A percentile compares a stretch with the other conserved stretches of the same genome.
These are phyloP conservation scores for Unio delphinus DNA, from an alignment of 2,888 invertebrate species.

Conservation along the genomic window DNA sequence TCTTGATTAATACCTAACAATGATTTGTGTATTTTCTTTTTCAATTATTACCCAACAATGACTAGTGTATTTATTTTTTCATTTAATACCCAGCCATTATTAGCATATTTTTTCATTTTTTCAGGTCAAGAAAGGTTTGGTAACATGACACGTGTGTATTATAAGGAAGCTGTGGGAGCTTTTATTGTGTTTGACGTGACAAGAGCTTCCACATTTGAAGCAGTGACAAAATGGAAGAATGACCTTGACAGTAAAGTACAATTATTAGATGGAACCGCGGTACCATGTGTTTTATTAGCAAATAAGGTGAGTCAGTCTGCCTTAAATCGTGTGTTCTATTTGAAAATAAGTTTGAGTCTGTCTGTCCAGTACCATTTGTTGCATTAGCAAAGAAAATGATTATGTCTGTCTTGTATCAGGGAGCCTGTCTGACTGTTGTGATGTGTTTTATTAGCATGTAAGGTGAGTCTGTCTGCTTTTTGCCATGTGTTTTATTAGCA, in stretches of 20 bases:
- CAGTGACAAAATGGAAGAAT: conserved; percentile 77
- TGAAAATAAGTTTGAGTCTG: conserved; percentile 63
- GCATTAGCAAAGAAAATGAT: conserved; percentile 76
- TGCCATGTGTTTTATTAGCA: no score
- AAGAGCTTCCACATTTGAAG: conserved; percentile 75
- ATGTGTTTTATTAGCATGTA: conserved; percentile 71
- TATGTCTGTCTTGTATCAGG: no score
- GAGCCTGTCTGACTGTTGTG: not conserved
- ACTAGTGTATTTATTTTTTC: no score
- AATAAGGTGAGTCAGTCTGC: conserved; percentile 73
- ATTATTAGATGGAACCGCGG: conserved; percentile 74
- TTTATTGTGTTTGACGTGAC: conserved; percentile 76
- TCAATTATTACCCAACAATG: no score
- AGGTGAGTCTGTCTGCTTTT: conserved; percentile 34
- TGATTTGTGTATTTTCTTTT: not conserved
- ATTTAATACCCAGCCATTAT: not conserved
- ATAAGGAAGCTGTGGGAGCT: conserved; percentile 75
- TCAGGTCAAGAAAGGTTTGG: conserved; percentile 77
- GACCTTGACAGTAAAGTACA: conserved; percentile 76
- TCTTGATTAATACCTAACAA: not conserved
- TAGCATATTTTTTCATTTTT: conserved; percentile 11
- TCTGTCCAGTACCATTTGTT: conserved; percentile 75
- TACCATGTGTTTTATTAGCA: conserved; percentile 76
- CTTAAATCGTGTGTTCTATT: no score
- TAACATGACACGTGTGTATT: conserved; percentile 78